Conservation (phyloP, 2,888 invertebrate species). For the Apodemia mormo region DNA sequence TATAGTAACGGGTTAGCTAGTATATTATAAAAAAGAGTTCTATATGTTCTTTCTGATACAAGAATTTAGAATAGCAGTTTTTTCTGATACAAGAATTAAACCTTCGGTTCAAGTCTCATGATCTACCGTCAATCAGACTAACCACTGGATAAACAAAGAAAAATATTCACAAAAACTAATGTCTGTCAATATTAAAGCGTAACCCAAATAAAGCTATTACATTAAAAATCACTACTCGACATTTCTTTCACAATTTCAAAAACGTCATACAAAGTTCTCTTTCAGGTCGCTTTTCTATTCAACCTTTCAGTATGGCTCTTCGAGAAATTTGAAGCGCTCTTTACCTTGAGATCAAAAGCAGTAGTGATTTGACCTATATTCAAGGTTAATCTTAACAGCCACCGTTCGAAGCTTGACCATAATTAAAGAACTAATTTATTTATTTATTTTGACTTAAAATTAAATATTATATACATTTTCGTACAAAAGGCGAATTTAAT, state of each 20-base stretch:
- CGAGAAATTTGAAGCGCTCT: constrained; percentile 18
- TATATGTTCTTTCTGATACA: too few species aligned
- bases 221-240: neutral
- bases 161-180: neutral
- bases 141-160: too few species aligned
- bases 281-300: constrained; percentile 14
- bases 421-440: neutral
- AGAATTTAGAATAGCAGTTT: too few species aligned
- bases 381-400: constrained; percentile 5
- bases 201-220: neutral
- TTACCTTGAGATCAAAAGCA: constrained; percentile 24
- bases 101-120: too few species aligned
- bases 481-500: too few species aligned
- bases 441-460: too few species aligned
- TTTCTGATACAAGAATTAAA: too few species aligned
- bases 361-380: constrained; percentile 17
- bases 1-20: too few species aligned
- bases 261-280: neutral
- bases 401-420: neutral
- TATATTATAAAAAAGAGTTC: too few species aligned
- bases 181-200: neutral
- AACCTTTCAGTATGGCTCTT: constrained; percentile 12
- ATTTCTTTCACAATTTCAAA: constrained; percentile 13
- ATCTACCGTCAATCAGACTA: too few species aligned
- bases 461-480: too few species aligned